These are phyloP conservation scores for Periophthalmodon schlosseri DNA, from an alignment of 2,113 vertebrate genomes.

Conservation along the genomic window DNA sequence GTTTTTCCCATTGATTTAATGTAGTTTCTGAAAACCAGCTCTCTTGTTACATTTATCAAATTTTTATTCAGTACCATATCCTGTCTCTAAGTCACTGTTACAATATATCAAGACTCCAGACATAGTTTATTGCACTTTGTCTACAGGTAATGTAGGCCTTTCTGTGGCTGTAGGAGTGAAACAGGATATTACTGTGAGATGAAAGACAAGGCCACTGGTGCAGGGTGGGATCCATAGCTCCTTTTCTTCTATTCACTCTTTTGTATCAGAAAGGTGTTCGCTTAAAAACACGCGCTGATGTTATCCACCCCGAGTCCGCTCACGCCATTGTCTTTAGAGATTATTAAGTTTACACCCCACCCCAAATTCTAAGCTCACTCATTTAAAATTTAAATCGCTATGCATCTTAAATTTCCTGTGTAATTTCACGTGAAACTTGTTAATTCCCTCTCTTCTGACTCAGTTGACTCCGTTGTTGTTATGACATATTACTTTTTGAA, in stretches of 20 bases:
- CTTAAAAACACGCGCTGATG: conserved; percentile 39
- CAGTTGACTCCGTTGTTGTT: not conserved
- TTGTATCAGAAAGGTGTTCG: conserved; percentile 49
- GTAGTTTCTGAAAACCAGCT: not conserved
- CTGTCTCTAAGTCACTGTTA: not conserved
- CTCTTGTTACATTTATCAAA: not conserved
- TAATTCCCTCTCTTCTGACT: not conserved
- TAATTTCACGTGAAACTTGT: not conserved
- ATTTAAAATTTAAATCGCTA: not conserved
- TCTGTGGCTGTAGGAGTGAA: conserved; percentile 32
- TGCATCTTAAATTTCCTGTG: not conserved
- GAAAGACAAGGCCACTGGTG: conserved; percentile 40
- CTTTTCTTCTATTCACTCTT: conserved; percentile 48
- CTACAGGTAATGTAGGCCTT: conserved; percentile 21
- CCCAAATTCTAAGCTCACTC: not conserved
- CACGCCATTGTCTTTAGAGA: conserved; percentile 12
- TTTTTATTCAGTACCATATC: not conserved
- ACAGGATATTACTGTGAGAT: conserved; percentile 54
- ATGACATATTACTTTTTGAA: not conserved
- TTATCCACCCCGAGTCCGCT: conserved; percentile 42
- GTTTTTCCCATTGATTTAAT: conserved; percentile 28
- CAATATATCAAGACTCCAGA: not conserved
- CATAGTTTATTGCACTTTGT: not conserved
- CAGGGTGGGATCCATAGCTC: conserved; percentile 26
- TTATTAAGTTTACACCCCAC: not conserved